phyloP scores from a whole-genome alignment of 2,797 vertebrate genomes.

The Mus caroli region DNA sequence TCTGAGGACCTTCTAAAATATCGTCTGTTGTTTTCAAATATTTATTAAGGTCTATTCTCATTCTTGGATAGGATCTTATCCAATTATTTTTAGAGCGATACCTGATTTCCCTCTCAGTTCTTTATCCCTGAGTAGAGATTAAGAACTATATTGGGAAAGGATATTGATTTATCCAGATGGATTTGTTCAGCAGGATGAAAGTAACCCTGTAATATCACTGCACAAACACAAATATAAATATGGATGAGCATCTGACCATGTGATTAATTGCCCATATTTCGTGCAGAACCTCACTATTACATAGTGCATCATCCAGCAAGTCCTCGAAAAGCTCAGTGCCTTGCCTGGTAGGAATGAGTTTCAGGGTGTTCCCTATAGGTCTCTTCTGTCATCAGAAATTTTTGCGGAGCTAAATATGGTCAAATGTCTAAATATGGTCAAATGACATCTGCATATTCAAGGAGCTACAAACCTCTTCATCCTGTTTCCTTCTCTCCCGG shows the following conservation, averaged over 20 bases:
- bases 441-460: rapidly evolving
- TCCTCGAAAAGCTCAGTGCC: not conserved
- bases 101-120: slow-evolving; percentile 48
- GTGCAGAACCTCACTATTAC: not conserved
- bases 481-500: not conserved
- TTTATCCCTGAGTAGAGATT: slow-evolving; percentile 63
- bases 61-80: slow-evolving; percentile 53
- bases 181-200: slow-evolving; percentile 78
- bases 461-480: not conserved
- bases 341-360: not conserved
- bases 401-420: too few relatives aligned
- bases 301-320: not conserved
- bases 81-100: slow-evolving; percentile 74
- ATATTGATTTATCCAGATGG: slow-evolving; percentile 77
- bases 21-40: slow-evolving; percentile 46
- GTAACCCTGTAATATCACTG: slow-evolving; percentile 40
- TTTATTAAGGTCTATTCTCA: slow-evolving; percentile 57
- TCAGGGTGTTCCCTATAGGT: not conserved
- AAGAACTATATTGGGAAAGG: slow-evolving; percentile 72
- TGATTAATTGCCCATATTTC: slow-evolving; percentile 65
- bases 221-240: slow-evolving; percentile 72
- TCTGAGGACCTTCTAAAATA: slow-evolving; percentile 46
- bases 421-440: not conserved
- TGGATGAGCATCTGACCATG: slow-evolving; percentile 70
- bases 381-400: not conserved